Percentiles rank a stretch among this genome's conserved stretches.
phyloP scores from a whole-genome alignment of 1,140 invertebrate species.

The Hypsibius dujardini region DNA sequence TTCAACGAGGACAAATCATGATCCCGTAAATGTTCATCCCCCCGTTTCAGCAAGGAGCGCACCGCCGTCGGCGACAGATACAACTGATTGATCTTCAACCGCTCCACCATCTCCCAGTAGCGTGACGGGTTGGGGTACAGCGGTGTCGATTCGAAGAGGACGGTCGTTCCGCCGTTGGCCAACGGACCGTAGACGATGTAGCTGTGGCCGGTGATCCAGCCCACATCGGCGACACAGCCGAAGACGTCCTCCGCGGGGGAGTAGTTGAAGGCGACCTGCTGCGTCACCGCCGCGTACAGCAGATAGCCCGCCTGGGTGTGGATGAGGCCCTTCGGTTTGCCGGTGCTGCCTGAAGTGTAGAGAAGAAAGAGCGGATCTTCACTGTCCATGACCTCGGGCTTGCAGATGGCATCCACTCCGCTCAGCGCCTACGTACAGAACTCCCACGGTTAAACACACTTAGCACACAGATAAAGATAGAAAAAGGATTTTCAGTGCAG shows the following conservation, averaged over 20 bases:
- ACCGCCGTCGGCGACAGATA: constrained; percentile 41
- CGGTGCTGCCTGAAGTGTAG: constrained; percentile 39
- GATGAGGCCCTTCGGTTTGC: constrained; percentile 40
- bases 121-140: constrained; percentile 39
- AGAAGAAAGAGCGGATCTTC: constrained; percentile 41
- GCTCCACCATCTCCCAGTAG: constrained; percentile 40
- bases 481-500: not conserved
- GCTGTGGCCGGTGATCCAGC: constrained; percentile 43
- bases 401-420: constrained; percentile 27
- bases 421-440: constrained; percentile 22
- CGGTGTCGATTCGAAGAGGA: constrained; percentile 42
- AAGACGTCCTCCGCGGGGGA: constrained; percentile 36
- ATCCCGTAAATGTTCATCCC: constrained; percentile 53
- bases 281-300: constrained; percentile 37
- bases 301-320: constrained; percentile 41
- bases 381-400: constrained; percentile 34
- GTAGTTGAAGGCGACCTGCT: constrained; percentile 40
- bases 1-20: constrained; percentile 35
- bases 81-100: constrained; percentile 38
- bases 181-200: constrained; percentile 43
- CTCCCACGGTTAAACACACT: not conserved
- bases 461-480: not conserved
- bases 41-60: constrained; percentile 43
- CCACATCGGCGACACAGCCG: constrained; percentile 43
- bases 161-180: constrained; percentile 38